A percentile compares a stretch with the other conserved stretches of the same genome.
Evolutionary conservation across 2,888 invertebrate species (phyloP).

Genomic region (Andrena praecox): DNA sequence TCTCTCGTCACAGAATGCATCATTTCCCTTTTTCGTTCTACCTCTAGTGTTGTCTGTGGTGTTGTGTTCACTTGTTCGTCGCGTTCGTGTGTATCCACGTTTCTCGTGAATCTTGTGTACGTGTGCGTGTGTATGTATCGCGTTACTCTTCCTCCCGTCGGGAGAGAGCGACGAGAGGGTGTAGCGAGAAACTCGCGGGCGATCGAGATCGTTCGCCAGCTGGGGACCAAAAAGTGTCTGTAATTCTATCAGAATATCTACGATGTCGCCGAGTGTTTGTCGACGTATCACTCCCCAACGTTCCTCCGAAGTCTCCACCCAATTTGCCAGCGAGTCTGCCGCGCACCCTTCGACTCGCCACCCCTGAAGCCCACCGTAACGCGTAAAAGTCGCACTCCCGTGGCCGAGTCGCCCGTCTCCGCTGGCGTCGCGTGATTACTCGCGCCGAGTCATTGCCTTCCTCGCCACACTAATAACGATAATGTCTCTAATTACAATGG

Average conservation of each 20-base stretch:
- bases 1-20: slow-evolving; percentile 37
- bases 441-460: too few species aligned
- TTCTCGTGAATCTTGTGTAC: slow-evolving; percentile 1
- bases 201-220: background rate
- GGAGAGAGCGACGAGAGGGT: slow-evolving; percentile 40
- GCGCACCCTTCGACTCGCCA: slow-evolving; percentile 11
- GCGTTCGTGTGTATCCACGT: slow-evolving; percentile 8
- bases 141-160: background rate
- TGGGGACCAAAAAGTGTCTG: background rate
- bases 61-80: background rate
- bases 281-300: too few species aligned
- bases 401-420: slow-evolving; percentile 22
- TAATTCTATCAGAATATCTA: background rate
- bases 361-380: background rate
- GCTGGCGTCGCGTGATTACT: background rate
- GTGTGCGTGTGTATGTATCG: background rate
- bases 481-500: background rate
- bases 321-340: background rate
- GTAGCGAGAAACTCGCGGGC: slow-evolving; percentile 38
- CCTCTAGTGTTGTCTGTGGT: background rate
- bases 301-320: background rate
- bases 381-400: slow-evolving; percentile 26
- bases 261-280: background rate
- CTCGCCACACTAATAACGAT: background rate
- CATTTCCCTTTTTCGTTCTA: background rate